Percentiles rank a stretch among this genome's conserved stretches.
These are phyloP conservation scores for Agrenia bidenticulata DNA, from an alignment of 2,888 invertebrate species.

Conservation along the genomic window DNA sequence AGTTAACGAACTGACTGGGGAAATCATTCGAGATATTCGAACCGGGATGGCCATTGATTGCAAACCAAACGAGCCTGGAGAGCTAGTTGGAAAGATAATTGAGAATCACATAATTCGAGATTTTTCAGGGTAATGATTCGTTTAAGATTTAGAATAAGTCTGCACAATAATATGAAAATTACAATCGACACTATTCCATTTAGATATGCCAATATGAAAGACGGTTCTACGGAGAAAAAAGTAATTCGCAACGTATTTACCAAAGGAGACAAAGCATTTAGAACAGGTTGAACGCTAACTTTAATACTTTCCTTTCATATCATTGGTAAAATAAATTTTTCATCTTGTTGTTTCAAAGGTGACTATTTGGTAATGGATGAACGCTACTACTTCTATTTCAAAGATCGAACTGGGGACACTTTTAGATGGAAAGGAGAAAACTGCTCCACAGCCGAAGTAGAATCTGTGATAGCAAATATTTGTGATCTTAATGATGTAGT, in stretches of 20 bases:
- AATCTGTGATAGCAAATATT: constrained; percentile 82
- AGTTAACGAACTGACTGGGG: constrained; percentile 77
- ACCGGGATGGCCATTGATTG: constrained; percentile 74
- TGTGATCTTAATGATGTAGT: neutral
- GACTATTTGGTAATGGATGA: constrained; percentile 35
- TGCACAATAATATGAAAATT: no score
- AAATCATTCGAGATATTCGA: constrained; percentile 76
- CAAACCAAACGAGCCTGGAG: constrained; percentile 81
- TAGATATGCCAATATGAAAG: constrained; percentile 66
- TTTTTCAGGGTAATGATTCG: constrained; percentile 72
- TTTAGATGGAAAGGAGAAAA: constrained; percentile 91
- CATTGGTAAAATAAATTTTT: no score
- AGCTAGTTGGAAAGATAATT: constrained; percentile 92
- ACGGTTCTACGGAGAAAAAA: constrained; percentile 82
- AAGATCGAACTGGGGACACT: constrained; percentile 40
- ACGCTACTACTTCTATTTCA: constrained; percentile 38
- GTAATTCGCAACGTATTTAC: constrained; percentile 81
- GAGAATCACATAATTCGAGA: constrained; percentile 82
- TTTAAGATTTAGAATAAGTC: neutral
- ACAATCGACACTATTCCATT: no score
- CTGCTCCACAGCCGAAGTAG: constrained; percentile 96
- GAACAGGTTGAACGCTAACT: constrained; percentile 70
- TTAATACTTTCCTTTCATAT: no score
- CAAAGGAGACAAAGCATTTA: constrained; percentile 87
- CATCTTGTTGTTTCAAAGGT: constrained; percentile 23